Base-by-base conservation (phyloP, 2,888 invertebrate genomes). In the Osedax frankpressi region DNA sequence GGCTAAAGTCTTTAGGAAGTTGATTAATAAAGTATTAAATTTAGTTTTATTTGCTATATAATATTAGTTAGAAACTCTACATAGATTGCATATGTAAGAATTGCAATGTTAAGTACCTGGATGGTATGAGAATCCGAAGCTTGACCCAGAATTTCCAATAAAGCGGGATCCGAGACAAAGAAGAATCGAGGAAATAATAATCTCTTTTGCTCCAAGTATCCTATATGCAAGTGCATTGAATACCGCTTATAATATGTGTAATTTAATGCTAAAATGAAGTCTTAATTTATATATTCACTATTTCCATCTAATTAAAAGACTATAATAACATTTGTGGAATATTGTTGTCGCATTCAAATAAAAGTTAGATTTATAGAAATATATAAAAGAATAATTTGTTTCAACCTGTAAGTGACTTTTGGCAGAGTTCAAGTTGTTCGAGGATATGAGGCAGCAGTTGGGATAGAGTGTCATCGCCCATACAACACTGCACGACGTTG, bases 361-460 rank as follows among this genome's bases (percentile, higher is more conserved):
- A n/a, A n/a, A n/a, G n/a, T n/a, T n/a, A n/a, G n/a, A n/a, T n/a
- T n/a, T n/a, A n/a, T n/a, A n/a, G n/a, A n/a, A n/a, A n/a, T n/a
- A n/a, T n/a, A n/a, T n/a, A n/a, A n/a, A n/a, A n/a, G n/a, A 75
- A 65, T 24, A 73, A 75, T n/a, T n/a, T n/a, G n/a, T n/a, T n/a
- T n/a, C 19, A 44, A 11, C 96, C 96, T 79, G 94, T 94, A 1
- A 96, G 87, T 26, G 94, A 95, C 85, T 96, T 95, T 85, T 96
- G 96, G 82, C 96, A 96, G 19, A 96, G 88, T 84, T 96, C 96
- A 73, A 96, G 86, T 83, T 96, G 95, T 83, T 96, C 95, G 85
- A 95, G 93, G 24, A 96, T 86, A 86, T 95, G 94, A 0, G 95
- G 95, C 29, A 96, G 85, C 27, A 96, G 87, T 82, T 94, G 94